Evolutionary conservation across 1,140 invertebrate genomes (phyloP).

Genomic region (Bombus terrestris): DNA sequence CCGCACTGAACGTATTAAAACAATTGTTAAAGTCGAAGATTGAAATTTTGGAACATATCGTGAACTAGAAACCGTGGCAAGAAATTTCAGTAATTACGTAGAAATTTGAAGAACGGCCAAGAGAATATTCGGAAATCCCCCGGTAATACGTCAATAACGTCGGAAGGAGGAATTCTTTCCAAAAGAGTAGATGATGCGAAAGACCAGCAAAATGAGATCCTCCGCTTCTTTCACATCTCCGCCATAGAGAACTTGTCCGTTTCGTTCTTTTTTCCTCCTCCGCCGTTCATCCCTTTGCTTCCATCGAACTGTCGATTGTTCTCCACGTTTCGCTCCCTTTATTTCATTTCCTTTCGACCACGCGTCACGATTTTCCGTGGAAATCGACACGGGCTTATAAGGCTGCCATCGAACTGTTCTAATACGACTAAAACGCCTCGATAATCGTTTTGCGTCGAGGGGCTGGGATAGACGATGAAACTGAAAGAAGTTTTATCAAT

Average conservation of each 20-base stretch:
- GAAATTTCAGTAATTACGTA: not conserved
- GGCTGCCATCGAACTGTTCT: slow-evolving; percentile 14
- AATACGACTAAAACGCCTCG: slow-evolving; percentile 6
- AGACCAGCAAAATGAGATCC: slow-evolving; percentile 45
- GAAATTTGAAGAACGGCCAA: not conserved
- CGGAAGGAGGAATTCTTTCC: slow-evolving; percentile 3
- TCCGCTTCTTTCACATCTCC: not conserved
- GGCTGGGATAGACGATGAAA: not conserved
- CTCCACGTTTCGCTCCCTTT: slow-evolving; percentile 7
- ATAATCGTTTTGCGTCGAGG: not conserved
- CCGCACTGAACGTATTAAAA: not conserved
- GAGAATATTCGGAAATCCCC: not conserved
- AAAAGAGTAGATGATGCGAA: slow-evolving; percentile 4
- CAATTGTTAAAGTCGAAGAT: not conserved
- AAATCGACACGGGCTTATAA: not conserved
- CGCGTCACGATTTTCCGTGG: no score
- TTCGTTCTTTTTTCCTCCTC: not conserved
- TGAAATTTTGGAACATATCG: not conserved
- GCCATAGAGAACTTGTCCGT: not conserved
- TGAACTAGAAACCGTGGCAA: not conserved
- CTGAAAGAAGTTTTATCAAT: slow-evolving; percentile 1
- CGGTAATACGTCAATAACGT: slow-evolving; percentile 11
- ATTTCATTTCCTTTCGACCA: no score
- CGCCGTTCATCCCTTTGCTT: not conserved
- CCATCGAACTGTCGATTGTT: slow-evolving; percentile 35